These are phyloP conservation scores for Tetrapedia diversipes DNA, from an alignment of 2,888 invertebrate species.

Conservation along the genomic window DNA sequence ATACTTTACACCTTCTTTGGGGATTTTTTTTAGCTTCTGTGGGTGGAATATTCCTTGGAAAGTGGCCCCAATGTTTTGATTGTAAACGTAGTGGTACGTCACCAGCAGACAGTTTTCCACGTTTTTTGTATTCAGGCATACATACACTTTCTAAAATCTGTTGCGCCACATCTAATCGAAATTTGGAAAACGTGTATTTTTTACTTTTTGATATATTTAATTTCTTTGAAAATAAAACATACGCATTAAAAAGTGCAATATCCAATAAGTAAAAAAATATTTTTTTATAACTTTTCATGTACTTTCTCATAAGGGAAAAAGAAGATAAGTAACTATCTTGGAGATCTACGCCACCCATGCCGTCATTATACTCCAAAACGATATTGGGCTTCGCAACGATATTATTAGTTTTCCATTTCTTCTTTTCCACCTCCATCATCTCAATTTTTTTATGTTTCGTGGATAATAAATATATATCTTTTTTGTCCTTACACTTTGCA, in stretches of 20 bases:
- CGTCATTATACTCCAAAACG: constrained; percentile 39
- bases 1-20: constrained; percentile 37
- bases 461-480: constrained; percentile 50
- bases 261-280: no score
- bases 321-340: constrained; percentile 57
- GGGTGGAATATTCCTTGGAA: constrained; percentile 20
- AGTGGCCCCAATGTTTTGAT: constrained; percentile 18
- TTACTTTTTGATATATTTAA: no score
- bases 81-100: constrained; percentile 19
- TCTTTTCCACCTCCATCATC: constrained; percentile 47
- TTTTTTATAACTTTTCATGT: no score
- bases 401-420: constrained; percentile 47
- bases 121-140: constrained; percentile 14
- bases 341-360: constrained; percentile 36
- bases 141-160: constrained; percentile 20
- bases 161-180: constrained; percentile 18
- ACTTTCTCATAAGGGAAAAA: constrained; percentile 21
- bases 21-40: constrained; percentile 47
- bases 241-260: no score
- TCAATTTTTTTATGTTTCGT: constrained; percentile 53
- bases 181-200: constrained; percentile 1
- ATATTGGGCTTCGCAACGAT: constrained; percentile 40
- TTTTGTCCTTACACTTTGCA: constrained; percentile 55
- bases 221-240: no score
- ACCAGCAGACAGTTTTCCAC: constrained; percentile 23